phyloP scores from a whole-genome alignment of 2,113 vertebrate species.

The Tiliqua scincoides region DNA sequence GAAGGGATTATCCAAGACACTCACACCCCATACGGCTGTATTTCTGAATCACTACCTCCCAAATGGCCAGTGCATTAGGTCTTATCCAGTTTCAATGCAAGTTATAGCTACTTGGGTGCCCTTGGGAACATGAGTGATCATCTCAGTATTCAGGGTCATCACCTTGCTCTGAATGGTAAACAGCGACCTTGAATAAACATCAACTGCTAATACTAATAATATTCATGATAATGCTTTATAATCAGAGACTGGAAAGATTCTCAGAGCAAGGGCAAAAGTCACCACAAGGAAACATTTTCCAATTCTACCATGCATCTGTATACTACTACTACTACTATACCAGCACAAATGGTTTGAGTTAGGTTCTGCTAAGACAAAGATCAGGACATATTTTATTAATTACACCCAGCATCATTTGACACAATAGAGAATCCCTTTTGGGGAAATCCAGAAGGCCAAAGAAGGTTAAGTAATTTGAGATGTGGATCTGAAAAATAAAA shows the following conservation, averaged over 20 bases:
- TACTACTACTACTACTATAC: conserved; percentile 10
- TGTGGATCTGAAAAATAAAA: conserved; percentile 25
- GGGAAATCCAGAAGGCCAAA: conserved; percentile 23
- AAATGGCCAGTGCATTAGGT: not conserved
- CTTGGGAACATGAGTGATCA: not conserved
- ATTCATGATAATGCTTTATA: not conserved
- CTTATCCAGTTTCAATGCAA: not conserved
- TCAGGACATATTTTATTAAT: not conserved
- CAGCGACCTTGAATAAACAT: not conserved
- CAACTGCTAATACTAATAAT: not conserved
- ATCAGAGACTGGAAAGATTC: not conserved
- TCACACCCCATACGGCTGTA: not conserved
- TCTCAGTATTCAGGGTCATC: not conserved
- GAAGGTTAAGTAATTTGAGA: conserved; percentile 13
- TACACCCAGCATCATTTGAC: conserved; percentile 1
- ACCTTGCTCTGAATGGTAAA: not conserved
- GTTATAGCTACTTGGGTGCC: not conserved
- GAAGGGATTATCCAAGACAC: not conserved
- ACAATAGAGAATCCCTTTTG: not conserved
- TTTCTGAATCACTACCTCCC: not conserved
- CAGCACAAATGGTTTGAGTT: conserved; percentile 14
- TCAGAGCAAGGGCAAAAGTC: conserved; percentile 19
- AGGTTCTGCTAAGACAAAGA: not conserved
- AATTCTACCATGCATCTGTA: conserved; percentile 8
- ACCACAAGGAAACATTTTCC: conserved; percentile 18